Conservation (phyloP, 2,888 invertebrate genomes). For the Drosophila meridiana region DNA sequence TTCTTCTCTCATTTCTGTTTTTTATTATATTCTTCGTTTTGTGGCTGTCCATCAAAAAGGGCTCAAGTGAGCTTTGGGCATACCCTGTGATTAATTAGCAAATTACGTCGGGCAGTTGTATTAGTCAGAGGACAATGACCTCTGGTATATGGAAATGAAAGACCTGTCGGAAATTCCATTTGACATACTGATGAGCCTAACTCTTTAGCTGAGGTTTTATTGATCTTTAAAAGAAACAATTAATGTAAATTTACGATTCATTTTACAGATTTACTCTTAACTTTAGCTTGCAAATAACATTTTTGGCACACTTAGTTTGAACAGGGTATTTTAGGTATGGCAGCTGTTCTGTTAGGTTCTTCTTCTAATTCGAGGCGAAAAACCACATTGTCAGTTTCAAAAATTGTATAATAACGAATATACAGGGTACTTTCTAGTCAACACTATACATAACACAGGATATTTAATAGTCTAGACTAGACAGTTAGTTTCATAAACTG, state of each 20-base stretch:
- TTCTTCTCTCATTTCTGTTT: neutral
- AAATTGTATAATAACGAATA: neutral
- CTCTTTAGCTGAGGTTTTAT: neutral
- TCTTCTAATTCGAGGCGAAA: neutral
- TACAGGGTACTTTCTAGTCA: neutral
- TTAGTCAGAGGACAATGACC: neutral
- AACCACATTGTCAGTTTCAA: neutral
- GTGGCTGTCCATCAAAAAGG: constrained; percentile 30
- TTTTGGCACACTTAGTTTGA: neutral
- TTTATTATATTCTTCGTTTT: constrained; percentile 1
- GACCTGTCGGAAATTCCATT: neutral
- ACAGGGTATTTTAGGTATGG: neutral
- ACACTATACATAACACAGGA: neutral
- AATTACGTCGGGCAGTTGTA: neutral
- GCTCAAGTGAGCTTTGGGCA: constrained; percentile 7
- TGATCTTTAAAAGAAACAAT: neutral
- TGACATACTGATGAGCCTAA: neutral
- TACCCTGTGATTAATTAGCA: constrained; percentile 19
- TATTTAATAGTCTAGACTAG: neutral
- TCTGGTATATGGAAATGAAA: neutral
- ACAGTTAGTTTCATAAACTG: neutral
- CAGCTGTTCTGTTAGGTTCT: neutral
- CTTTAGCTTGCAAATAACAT: neutral
- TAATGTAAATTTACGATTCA: neutral
- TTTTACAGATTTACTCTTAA: neutral